Evolutionary conservation across 2,113 vertebrate genomes (phyloP), one percentile per base, ranked within the genome.

Genomic region (Xyrauchen texanus): DNA sequence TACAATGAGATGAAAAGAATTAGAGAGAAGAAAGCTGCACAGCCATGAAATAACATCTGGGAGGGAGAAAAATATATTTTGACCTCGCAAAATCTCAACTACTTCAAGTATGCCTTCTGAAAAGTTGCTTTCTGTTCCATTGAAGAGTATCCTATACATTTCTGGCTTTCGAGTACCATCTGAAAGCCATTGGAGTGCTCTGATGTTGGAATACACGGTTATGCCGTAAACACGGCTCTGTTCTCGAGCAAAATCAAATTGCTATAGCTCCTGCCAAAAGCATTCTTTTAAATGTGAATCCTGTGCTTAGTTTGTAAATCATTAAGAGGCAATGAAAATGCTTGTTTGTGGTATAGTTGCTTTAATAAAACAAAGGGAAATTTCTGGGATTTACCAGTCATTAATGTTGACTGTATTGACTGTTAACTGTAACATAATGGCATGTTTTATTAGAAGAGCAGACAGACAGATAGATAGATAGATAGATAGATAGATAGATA

Each of bases 1-100:
- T 93, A 95, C 93, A 95, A 95, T 92, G 90, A 93, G 91, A 94
- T 91, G 88, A 95, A 94, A 94, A 90, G 93, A 94, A 95, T 95
- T 93, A 94, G 92, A 93, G 90, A 88, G 91, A 92, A 92, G 89
- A 87, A 82, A 88, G 92, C 89, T 85, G 91, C 88, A 89, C 87
- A 91, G 87, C 91, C 90, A 93, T 93, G 90, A 93, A 94, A 92
- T 91, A 91, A 94, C 91, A 86, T 93, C 88, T 90, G 89, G 84
- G 85, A 90, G 1, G 7, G 7, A 34, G 4, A 63, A 65, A 73
- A 75, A 68, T 44, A 16, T 55, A 44, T 44, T 44, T 86, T 92
- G 90, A 94, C 93, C 90, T 94, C 93, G 88, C 84, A 90, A 93
- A 93, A 90, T 82, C 87, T 85, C 74, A 81, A 92, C 88, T 89